Percentiles rank a stretch among this genome's conserved stretches.
Conservation (phyloP, 2,888 invertebrate species). For the Mesorhabditis belari region DNA sequence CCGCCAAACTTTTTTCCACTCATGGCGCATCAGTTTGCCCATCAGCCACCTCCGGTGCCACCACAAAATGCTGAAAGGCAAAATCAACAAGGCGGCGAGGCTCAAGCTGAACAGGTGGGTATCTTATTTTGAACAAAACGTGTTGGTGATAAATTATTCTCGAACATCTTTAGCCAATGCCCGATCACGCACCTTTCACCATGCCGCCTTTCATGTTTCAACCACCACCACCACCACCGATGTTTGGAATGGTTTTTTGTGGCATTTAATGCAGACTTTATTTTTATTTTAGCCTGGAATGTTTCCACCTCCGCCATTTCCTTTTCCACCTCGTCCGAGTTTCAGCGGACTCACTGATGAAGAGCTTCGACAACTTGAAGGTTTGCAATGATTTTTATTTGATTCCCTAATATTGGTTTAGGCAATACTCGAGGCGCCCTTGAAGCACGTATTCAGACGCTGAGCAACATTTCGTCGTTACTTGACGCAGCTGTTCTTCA, state of each 20-base stretch:
- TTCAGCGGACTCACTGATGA: slow-evolving; percentile 66
- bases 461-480: slow-evolving; percentile 78
- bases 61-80: too few species aligned
- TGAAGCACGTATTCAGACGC: slow-evolving; percentile 78
- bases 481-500: slow-evolving; percentile 79
- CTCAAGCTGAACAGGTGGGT: slow-evolving; percentile 4
- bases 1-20: background rate
- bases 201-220: background rate
- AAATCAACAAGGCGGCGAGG: background rate
- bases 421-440: slow-evolving; percentile 66
- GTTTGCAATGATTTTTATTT: slow-evolving; percentile 57
- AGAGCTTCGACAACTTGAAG: slow-evolving; percentile 81
- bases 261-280: background rate
- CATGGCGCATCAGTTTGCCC: slow-evolving; percentile 2
- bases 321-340: background rate
- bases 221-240: background rate
- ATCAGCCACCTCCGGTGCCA: too few species aligned
- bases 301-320: background rate
- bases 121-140: too few species aligned
- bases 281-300: background rate
- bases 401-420: background rate
- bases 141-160: too few species aligned
- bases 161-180: slow-evolving; percentile 1
- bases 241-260: too few species aligned
- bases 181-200: background rate